Conservation (phyloP, 2,888 invertebrate species). For the Fragum sueziense region DNA sequence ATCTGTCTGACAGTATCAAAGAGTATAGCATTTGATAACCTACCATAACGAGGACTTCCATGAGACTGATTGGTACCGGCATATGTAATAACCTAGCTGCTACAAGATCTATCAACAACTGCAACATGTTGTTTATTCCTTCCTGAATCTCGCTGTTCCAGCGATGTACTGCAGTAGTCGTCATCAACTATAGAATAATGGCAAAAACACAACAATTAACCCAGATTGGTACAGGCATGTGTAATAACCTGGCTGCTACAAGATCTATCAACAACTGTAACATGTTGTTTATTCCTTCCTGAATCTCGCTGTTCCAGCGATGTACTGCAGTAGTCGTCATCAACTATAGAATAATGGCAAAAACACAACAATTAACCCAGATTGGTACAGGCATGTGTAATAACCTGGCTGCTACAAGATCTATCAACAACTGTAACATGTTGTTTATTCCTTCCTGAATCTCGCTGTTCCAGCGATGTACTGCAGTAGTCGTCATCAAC, state of each 20-base stretch:
- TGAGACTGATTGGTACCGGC: conserved; percentile 80
- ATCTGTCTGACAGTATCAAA: too few relatives aligned
- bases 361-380: too few relatives aligned
- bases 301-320: conserved; percentile 83
- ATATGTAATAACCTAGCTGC: conserved; percentile 81
- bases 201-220: too few relatives aligned
- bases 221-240: conserved; percentile 80
- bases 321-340: conserved; percentile 83
- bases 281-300: conserved; percentile 84
- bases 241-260: conserved; percentile 81
- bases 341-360: too few relatives aligned
- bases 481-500: conserved; percentile 83
- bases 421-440: conserved; percentile 83
- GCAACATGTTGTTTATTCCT: conserved; percentile 83
- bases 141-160: conserved; percentile 84
- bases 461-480: conserved; percentile 83
- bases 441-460: conserved; percentile 84
- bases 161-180: conserved; percentile 82
- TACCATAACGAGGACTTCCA: conserved; percentile 81
- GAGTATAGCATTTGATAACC: conserved; percentile 28
- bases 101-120: conserved; percentile 82
- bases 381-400: conserved; percentile 81
- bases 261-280: conserved; percentile 82
- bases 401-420: conserved; percentile 82
- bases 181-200: too few relatives aligned